Conservation (phyloP, 1,140 invertebrate species). For the Eupristina koningsbergeri region DNA sequence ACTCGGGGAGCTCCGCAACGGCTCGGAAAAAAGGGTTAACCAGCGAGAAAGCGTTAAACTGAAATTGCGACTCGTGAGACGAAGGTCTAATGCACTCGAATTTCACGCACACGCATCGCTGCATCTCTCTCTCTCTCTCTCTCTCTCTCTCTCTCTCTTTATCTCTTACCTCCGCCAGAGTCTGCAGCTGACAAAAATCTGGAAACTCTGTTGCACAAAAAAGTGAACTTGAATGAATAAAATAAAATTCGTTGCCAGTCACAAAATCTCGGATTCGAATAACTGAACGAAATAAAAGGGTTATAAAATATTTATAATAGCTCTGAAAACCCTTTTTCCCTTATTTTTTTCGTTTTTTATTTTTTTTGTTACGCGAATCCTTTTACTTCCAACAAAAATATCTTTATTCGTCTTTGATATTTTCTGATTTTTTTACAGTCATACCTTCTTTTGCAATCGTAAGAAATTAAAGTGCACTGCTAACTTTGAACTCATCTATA, state of each 20-base stretch:
- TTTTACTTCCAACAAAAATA: neutral
- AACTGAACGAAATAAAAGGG: neutral
- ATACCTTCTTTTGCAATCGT: neutral
- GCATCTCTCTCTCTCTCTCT: neutral
- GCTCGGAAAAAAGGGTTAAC: neutral
- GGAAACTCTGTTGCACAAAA: neutral
- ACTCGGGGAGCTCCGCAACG: no score
- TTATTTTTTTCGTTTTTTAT: no score
- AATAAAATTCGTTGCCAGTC: neutral
- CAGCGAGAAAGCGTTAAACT: neutral
- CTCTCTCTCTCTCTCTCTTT: neutral
- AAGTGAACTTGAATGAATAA: neutral
- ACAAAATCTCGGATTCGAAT: neutral
- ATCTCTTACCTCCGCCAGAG: neutral
- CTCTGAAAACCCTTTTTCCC: neutral
- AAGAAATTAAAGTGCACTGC: neutral
- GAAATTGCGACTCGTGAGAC: neutral
- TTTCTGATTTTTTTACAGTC: neutral
- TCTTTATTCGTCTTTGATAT: neutral
- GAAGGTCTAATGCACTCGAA: no score
- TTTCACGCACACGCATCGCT: no score
- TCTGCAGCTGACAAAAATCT: neutral
- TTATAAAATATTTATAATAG: neutral
- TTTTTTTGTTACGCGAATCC: neutral
- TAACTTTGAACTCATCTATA: neutral